Evolutionary conservation across 2,113 vertebrate species (phyloP).

Genomic region (Chroicocephalus ridibundus): DNA sequence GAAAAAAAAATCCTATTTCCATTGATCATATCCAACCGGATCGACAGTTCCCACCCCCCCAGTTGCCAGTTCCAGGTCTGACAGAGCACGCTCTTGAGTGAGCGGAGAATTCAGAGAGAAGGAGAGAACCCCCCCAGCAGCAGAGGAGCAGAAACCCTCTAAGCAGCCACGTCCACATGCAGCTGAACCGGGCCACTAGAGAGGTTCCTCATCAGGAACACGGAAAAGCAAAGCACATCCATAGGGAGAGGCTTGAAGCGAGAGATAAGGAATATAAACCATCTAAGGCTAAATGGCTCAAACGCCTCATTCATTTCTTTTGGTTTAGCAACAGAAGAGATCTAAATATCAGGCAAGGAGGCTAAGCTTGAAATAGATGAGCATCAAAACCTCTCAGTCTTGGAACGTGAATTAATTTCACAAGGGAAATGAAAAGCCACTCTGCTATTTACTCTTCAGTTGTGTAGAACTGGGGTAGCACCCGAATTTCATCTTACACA

Average conservation of each 20-base stretch:
- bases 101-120: neutral
- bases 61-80: neutral
- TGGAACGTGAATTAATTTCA: neutral
- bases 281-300: neutral
- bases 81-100: neutral
- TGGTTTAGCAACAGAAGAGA: neutral
- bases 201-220: neutral
- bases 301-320: neutral
- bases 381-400: neutral
- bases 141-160: neutral
- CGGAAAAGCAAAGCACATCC: neutral
- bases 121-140: neutral
- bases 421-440: too few species aligned
- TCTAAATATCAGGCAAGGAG: neutral
- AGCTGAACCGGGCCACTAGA: neutral
- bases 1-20: neutral
- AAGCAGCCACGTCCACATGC: neutral
- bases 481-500: accelerated
- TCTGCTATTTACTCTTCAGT: neutral
- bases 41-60: neutral
- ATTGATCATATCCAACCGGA: neutral
- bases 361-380: neutral
- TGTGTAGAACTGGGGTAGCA: accelerated
- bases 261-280: accelerated
- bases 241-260: neutral